phyloP scores from a whole-genome alignment of 2,888 invertebrate genomes.

The Drosophila meridionalis region DNA sequence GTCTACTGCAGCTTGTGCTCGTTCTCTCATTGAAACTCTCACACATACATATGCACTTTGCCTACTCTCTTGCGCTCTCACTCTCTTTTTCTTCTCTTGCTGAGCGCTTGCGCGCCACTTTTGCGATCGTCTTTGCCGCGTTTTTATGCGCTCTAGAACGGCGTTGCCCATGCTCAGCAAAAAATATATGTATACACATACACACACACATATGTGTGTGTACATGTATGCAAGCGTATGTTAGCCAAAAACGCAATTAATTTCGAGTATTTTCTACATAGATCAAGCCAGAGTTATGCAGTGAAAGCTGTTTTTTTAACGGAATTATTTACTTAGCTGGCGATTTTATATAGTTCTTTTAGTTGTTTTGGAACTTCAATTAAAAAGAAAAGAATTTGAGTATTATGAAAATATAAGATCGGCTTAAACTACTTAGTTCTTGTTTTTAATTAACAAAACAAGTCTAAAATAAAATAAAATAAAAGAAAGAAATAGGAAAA shows the following conservation, averaged over 20 bases:
- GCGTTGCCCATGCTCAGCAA: not conserved
- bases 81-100: slow-evolving; percentile 1
- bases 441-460: not conserved
- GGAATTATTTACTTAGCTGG: not conserved
- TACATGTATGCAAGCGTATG: not conserved
- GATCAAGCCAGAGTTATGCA: slow-evolving; percentile 3
- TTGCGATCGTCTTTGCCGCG: slow-evolving; percentile 48
- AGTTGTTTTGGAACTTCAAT: not conserved
- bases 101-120: slow-evolving; percentile 75
- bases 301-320: slow-evolving; percentile 1
- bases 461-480: not conserved
- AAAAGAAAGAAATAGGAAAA: too few species aligned
- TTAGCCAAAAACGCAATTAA: slow-evolving; percentile 7
- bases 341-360: not conserved
- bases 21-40: not conserved
- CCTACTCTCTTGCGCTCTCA: slow-evolving; percentile 1
- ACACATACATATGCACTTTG: not conserved
- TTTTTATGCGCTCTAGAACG: slow-evolving; percentile 29
- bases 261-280: slow-evolving; percentile 1
- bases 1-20: slow-evolving; percentile 12
- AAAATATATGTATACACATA: not conserved
- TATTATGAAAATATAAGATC: not conserved
- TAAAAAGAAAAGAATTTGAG: not conserved
- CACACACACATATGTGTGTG: not conserved
- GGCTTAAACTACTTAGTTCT: too few species aligned